Evolutionary conservation across 2,113 vertebrate species (phyloP).

Genomic region (Tichodroma muraria): DNA sequence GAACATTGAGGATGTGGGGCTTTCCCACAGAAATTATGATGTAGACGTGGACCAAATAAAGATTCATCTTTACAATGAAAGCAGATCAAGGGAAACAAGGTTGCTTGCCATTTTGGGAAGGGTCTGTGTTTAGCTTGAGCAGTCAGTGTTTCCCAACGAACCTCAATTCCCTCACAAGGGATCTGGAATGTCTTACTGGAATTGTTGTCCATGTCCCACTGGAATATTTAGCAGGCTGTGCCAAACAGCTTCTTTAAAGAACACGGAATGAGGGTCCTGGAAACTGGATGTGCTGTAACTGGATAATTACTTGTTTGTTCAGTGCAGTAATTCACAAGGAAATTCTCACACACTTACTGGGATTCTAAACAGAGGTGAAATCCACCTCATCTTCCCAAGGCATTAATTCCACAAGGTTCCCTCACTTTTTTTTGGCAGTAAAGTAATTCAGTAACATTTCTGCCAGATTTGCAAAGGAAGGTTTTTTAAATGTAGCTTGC

Average conservation of each 20-base stretch:
- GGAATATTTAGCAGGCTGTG: neutral
- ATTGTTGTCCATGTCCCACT: neutral
- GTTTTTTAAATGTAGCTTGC: neutral
- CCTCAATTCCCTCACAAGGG: neutral
- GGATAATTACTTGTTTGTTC: conserved; percentile 5
- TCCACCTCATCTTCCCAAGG: neutral
- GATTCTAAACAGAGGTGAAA: neutral
- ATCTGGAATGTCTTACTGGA: neutral
- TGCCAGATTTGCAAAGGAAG: neutral
- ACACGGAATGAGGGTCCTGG: neutral
- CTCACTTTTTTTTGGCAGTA: neutral
- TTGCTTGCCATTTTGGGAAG: neutral
- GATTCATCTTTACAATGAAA: neutral
- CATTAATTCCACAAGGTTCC: neutral
- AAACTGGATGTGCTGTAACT: neutral
- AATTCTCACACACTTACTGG: neutral
- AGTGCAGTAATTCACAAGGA: neutral
- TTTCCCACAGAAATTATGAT: neutral
- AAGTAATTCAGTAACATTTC: neutral
- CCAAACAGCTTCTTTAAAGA: neutral
- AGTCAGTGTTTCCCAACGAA: neutral
- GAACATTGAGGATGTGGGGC: neutral
- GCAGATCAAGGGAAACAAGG: neutral
- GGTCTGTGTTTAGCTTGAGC: neutral
- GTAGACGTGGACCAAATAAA: neutral